These are phyloP conservation scores for Pseudomugil tenellus DNA, from an alignment of 2,797 vertebrate species.

Conservation along the genomic window DNA sequence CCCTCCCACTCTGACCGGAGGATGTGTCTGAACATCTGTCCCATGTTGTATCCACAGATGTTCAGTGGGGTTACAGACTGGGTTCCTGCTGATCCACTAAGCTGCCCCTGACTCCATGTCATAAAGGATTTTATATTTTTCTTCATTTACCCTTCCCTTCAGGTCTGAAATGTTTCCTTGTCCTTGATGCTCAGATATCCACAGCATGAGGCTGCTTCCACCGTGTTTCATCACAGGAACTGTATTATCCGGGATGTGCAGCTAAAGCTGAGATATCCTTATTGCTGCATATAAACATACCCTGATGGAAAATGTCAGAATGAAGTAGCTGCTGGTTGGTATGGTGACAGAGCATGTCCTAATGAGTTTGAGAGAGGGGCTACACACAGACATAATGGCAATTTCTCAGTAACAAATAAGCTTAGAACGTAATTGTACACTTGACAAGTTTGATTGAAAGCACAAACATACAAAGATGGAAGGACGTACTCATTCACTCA, in stretches of 20 bases:
- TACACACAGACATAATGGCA: no score
- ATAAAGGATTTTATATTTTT: background rate
- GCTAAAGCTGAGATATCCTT: background rate
- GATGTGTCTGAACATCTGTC: background rate
- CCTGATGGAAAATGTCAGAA: no score
- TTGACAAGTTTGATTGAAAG: no score
- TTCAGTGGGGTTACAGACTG: slow-evolving; percentile 2
- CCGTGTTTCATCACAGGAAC: background rate
- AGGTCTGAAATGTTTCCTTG: background rate
- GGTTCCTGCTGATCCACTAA: background rate
- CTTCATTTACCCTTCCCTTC: background rate
- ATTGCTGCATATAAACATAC: no score
- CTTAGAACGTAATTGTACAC: no score
- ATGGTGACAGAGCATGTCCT: no score
- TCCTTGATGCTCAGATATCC: background rate
- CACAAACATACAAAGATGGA: no score
- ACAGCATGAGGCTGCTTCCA: background rate
- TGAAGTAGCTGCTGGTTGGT: no score
- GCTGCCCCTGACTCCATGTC: background rate
- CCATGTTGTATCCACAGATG: slow-evolving; percentile 1
- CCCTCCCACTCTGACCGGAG: no score
- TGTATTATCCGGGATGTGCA: background rate
- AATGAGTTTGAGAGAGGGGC: no score
- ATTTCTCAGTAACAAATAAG: no score
- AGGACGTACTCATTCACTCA: no score